Percentiles rank a stretch among this genome's conserved stretches.
phyloP scores from a whole-genome alignment of 2,113 vertebrate genomes.

The Geococcyx californianus region DNA sequence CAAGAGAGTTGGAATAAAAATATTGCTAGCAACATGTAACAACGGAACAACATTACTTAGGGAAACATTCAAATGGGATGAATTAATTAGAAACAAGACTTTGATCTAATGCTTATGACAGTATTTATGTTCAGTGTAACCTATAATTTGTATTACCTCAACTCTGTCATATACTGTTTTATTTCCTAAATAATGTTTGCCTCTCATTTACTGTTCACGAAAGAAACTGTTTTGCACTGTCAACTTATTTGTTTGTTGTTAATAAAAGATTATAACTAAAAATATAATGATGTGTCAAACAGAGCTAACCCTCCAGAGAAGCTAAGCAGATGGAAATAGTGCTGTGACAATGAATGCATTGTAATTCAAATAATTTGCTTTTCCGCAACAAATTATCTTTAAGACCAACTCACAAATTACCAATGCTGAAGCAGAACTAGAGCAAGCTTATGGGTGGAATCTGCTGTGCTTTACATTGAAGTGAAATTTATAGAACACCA shows the following conservation, averaged over 20 bases:
- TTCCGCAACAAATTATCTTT: background rate
- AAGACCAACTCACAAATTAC: background rate
- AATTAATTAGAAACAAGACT: slow-evolving; percentile 58
- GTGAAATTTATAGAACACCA: background rate
- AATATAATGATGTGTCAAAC: slow-evolving; percentile 60
- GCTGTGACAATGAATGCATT: background rate
- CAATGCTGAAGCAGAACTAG: background rate
- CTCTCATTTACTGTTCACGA: slow-evolving; percentile 9
- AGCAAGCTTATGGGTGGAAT: background rate
- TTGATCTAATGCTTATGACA: slow-evolving; percentile 54
- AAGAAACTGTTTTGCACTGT: slow-evolving; percentile 49
- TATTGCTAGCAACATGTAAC: slow-evolving; percentile 4
- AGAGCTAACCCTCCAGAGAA: slow-evolving; percentile 50
- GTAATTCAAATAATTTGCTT: slow-evolving; percentile 37
- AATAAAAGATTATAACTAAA: slow-evolving; percentile 65
- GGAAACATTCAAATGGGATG: slow-evolving; percentile 29
- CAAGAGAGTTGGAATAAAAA: slow-evolving; percentile 9
- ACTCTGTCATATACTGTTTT: slow-evolving; percentile 4
- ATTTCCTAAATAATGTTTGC: background rate
- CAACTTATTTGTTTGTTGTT: slow-evolving; percentile 53
- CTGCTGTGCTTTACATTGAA: background rate
- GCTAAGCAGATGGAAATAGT: slow-evolving; percentile 36
- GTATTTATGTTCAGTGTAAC: slow-evolving; percentile 23
- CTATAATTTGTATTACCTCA: slow-evolving; percentile 58
- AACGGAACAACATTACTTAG: background rate